Conservation (phyloP, 2,888 invertebrate genomes). For the Rhorus exstirpatorius region DNA sequence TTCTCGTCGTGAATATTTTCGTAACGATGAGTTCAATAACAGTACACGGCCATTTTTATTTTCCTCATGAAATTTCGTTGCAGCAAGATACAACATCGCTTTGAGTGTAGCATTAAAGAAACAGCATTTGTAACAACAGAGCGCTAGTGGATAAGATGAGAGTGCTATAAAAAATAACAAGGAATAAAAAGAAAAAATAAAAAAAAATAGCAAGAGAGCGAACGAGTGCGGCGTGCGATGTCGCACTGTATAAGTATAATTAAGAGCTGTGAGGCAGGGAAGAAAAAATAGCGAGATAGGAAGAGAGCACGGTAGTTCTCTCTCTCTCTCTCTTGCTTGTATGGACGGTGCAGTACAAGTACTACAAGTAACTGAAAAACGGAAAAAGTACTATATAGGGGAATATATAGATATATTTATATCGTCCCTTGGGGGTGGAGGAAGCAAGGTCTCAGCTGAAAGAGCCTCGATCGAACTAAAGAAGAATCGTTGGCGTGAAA, state of each 20-base stretch:
- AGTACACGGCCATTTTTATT: slow-evolving; percentile 51
- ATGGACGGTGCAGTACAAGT: slow-evolving; percentile 24
- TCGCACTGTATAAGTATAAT: no score
- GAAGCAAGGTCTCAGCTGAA: slow-evolving; percentile 32
- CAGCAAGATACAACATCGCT: slow-evolving; percentile 38
- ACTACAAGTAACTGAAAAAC: slow-evolving; percentile 19
- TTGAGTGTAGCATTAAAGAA: neutral
- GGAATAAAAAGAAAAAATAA: slow-evolving; percentile 34
- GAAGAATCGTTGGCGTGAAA: slow-evolving; percentile 71
- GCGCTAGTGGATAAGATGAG: slow-evolving; percentile 28
- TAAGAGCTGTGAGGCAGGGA: slow-evolving; percentile 50
- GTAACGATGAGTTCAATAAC: neutral
- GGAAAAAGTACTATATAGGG: slow-evolving; percentile 4
- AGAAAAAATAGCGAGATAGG: neutral
- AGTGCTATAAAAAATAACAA: neutral
- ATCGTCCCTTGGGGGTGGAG: slow-evolving; percentile 8
- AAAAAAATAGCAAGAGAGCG: slow-evolving; percentile 34
- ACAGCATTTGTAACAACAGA: slow-evolving; percentile 9
- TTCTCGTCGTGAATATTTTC: slow-evolving; percentile 12
- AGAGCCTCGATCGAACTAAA: slow-evolving; percentile 67
- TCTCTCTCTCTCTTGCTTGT: slow-evolving; percentile 54
- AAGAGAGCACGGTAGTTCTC: slow-evolving; percentile 34
- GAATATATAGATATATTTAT: slow-evolving; percentile 12
- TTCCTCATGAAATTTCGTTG: slow-evolving; percentile 64
- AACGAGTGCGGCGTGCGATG: slow-evolving; percentile 48